phyloP scores from a whole-genome alignment of 2,797 vertebrate species.

The Graptemys geographica region DNA sequence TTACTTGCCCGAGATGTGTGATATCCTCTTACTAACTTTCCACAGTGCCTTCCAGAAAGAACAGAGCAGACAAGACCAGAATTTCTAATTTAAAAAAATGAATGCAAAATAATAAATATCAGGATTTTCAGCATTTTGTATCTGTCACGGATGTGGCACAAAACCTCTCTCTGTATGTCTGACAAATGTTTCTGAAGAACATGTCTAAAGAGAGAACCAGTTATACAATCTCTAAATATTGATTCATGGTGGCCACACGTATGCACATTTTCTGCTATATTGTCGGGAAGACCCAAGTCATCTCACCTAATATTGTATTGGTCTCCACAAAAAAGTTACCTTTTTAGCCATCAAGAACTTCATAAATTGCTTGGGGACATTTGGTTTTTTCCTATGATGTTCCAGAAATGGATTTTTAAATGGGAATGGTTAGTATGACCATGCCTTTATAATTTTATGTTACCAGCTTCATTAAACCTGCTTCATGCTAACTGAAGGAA shows the following conservation, averaged over 20 bases:
- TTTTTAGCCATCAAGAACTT: slow-evolving; percentile 39
- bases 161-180: background rate
- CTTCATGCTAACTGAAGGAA: background rate
- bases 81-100: slow-evolving; percentile 2
- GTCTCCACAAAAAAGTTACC: background rate
- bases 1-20: background rate
- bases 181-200: background rate
- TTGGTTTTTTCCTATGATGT: background rate
- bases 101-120: background rate
- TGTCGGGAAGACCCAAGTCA: background rate
- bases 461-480: background rate
- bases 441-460: background rate
- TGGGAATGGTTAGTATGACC: background rate
- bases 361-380: background rate
- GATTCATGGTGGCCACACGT: slow-evolving; percentile 44
- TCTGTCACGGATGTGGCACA: background rate
- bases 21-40: background rate
- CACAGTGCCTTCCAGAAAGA: background rate
- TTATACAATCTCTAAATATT: slow-evolving; percentile 11
- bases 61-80: background rate
- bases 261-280: background rate
- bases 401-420: background rate
- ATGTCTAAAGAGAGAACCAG: background rate
- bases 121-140: background rate
- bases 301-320: slow-evolving; percentile 24